These are phyloP conservation scores for Sisor rabdophorus DNA, from an alignment of 2,113 vertebrate species.

Conservation along the genomic window DNA sequence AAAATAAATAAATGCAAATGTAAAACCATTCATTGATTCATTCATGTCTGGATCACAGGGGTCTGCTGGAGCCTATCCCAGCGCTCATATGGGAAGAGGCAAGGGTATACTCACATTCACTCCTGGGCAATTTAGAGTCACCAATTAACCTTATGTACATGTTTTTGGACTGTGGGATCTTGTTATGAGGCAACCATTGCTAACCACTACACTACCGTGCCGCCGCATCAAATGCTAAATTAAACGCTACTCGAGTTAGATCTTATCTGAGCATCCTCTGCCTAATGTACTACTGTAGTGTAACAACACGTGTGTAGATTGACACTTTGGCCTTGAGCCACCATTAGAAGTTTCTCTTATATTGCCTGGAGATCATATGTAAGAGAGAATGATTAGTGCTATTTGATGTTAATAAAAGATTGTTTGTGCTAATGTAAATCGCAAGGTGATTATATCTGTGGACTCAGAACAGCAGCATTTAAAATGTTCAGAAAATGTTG, in stretches of 20 bases:
- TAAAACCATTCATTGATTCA: no score
- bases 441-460: conserved; percentile 62
- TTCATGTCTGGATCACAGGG: no score
- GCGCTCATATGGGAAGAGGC: no score
- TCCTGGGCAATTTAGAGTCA: no score
- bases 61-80: no score
- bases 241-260: background rate
- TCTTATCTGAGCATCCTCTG: background rate
- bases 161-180: no score
- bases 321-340: background rate
- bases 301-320: background rate
- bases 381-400: background rate
- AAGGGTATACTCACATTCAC: no score
- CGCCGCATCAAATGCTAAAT: background rate
- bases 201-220: no score
- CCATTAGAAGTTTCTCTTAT: background rate
- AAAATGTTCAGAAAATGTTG: conserved; percentile 63
- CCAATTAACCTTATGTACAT: no score
- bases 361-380: background rate
- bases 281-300: background rate
- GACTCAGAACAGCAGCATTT: conserved; percentile 60
- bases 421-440: conserved; percentile 60
- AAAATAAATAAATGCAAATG: background rate
- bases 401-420: background rate
- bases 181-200: no score